Conservation (phyloP, 1,140 invertebrate genomes). For the Gryon sp. region DNA sequence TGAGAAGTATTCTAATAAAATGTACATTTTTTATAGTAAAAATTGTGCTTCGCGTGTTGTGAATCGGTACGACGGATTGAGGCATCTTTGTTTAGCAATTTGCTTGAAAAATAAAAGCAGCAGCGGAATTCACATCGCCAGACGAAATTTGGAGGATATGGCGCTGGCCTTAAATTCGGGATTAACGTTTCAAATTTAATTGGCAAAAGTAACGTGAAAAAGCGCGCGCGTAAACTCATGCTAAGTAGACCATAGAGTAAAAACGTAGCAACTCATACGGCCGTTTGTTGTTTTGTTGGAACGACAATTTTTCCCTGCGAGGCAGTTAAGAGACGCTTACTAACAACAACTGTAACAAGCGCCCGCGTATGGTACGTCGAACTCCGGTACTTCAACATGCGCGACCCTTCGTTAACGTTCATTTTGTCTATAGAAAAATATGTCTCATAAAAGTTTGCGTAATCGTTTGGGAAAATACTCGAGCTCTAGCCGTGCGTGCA, state of each 20-base stretch:
- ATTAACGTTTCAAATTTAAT: constrained; percentile 59
- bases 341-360: constrained; percentile 59
- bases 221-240: constrained; percentile 25
- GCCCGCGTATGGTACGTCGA: constrained; percentile 40
- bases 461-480: constrained; percentile 56
- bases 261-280: constrained; percentile 51
- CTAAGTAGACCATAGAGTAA: constrained; percentile 47
- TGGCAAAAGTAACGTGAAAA: constrained; percentile 44
- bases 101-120: constrained; percentile 8
- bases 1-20: background rate
- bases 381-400: constrained; percentile 40
- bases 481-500: constrained; percentile 17
- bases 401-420: constrained; percentile 60
- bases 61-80: background rate
- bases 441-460: constrained; percentile 58
- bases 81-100: constrained; percentile 4
- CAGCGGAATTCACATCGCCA: constrained; percentile 1
- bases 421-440: constrained; percentile 59
- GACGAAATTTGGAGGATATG: constrained; percentile 13
- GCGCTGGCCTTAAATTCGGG: constrained; percentile 20
- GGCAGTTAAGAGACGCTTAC: constrained; percentile 59
- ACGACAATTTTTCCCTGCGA: constrained; percentile 57
- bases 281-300: constrained; percentile 41
- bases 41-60: background rate
- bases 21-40: background rate